A percentile compares a stretch with the other conserved stretches of the same genome.
Evolutionary conservation across 2,113 vertebrate genomes (phyloP).

Genomic region (Arenaria interpres): DNA sequence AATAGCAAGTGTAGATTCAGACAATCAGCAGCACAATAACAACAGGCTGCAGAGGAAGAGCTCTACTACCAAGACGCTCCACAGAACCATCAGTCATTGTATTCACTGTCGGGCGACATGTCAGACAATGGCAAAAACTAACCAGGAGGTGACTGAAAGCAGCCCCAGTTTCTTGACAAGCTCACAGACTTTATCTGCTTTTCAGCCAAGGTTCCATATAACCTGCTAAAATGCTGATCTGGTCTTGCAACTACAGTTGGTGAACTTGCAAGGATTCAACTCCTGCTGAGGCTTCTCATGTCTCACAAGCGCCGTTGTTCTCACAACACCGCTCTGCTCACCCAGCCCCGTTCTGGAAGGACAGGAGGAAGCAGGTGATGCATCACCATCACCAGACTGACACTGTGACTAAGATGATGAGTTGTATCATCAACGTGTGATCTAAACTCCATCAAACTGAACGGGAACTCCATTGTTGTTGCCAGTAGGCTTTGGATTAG

Average conservation of each 20-base stretch:
- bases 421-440: neutral
- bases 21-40: neutral
- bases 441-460: neutral
- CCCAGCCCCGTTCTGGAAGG: neutral
- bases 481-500: neutral
- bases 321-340: neutral
- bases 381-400: neutral
- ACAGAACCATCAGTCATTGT: neutral
- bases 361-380: neutral
- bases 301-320: neutral
- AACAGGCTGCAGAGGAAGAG: neutral
- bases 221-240: neutral
- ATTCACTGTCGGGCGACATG: accelerated
- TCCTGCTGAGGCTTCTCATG: neutral
- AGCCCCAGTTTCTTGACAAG: neutral
- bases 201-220: neutral
- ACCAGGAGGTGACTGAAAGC: neutral
- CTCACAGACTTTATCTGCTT: neutral
- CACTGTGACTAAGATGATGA: neutral
- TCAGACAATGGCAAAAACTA: neutral
- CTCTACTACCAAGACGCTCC: neutral
- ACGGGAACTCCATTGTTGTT: neutral
- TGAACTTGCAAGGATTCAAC: neutral
- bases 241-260: neutral
- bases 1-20: neutral